These are phyloP conservation scores for Laticauda colubrina DNA, from an alignment of 2,113 vertebrate species.

Conservation along the genomic window DNA sequence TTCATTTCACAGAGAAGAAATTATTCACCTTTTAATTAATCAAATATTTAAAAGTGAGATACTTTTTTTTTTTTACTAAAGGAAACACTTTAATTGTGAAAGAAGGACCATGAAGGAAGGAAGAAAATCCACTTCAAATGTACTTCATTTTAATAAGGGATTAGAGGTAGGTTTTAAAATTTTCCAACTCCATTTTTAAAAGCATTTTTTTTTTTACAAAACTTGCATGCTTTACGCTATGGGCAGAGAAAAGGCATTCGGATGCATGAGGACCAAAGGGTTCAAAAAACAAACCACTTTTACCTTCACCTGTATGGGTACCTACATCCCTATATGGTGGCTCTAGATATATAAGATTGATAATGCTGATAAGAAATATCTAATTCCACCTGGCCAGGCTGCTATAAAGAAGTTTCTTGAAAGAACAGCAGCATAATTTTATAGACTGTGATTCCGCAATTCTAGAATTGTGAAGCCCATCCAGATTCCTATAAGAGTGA, in stretches of 20 bases:
- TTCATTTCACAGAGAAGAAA: not conserved
- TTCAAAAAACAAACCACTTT: not conserved
- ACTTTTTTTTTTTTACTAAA: not conserved
- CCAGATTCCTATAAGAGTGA: not conserved
- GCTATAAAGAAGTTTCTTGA: not conserved
- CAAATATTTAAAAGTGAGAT: not conserved
- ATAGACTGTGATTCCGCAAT: not conserved
- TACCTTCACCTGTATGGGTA: not conserved
- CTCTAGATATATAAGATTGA: not conserved
- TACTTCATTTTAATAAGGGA: not conserved
- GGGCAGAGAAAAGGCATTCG: not conserved
- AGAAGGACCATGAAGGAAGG: not conserved
- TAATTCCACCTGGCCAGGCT: not conserved
- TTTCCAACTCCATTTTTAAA: not conserved
- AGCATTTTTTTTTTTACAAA: not conserved
- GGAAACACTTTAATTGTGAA: not conserved
- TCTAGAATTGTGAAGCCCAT: not conserved
- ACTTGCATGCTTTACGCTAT: not conserved
- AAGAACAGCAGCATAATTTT: not conserved
- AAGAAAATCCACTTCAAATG: not conserved
- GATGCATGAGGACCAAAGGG: not conserved
- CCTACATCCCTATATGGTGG: not conserved
- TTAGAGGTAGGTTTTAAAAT: not conserved
- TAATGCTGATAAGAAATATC: not conserved
- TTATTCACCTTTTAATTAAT: not conserved